Base-by-base conservation (phyloP, 92 coral and sea anemone species). In the Parazoanthus swiftii region DNA sequence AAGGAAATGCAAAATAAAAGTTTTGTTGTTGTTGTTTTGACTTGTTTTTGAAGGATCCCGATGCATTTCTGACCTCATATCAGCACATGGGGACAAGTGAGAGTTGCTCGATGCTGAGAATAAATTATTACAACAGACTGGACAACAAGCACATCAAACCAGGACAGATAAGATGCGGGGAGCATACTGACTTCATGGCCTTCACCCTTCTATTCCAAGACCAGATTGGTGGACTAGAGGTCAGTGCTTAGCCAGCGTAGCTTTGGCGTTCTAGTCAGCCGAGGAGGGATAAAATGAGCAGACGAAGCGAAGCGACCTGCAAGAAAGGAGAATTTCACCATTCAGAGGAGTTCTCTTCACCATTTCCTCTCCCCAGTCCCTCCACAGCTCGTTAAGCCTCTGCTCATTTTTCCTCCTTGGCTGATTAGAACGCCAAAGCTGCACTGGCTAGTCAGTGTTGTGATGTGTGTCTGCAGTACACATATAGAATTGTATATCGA, bases 161-260 rank as follows among this genome's bases (percentile, higher is more conserved):
- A 0, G 94, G 96, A 13, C 96, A 92, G 90, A 92, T 94, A 35
- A 79, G 98, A 21, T 94, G 97, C 78, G 98, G 94, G 9, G 98
- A 94, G 67, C 98, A 95, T 76, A 88, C 94, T 10, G 98, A 95
- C 86, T 95, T 88, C 90, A 95, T 94, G 72, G 95, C 92, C 9
- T 91, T 95, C 25, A 95, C 98, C 1, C 91, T 95, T 7, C 90
- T 95, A 54, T 80, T 95, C 73, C 98, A 95, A 85, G 98, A 95
- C 86, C 91, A 91, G 76, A 92, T 88, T 29, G 98, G 98, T 18
- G 98, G 98, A 3, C 91, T 95, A 7, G 95, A 95, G 94, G 98
- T 95, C 8, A 48, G 79, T 38, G 43, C 0, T 29, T 29, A 29
- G 33, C 33, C 33, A 29, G 0, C 33, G 33, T 29, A 29, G 33